Conservation (phyloP, 2,888 invertebrate species). For the Leptogaster cylindrica region DNA sequence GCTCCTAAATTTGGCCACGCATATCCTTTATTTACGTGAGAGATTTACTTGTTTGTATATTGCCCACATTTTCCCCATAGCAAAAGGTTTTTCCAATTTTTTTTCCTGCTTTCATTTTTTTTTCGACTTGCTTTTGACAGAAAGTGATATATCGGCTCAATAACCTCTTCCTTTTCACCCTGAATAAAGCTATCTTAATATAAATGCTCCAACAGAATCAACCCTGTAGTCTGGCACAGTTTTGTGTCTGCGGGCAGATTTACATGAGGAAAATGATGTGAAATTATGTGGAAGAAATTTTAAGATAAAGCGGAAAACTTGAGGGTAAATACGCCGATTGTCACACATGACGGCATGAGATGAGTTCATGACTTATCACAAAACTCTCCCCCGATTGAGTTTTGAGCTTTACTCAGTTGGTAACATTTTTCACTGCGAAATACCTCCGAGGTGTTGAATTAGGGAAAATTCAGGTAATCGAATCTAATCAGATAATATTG, state of each 20-base stretch:
- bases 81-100: not conserved
- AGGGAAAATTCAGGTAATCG: slow-evolving; percentile 20
- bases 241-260: slow-evolving; percentile 33
- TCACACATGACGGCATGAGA: slow-evolving; percentile 34
- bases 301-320: slow-evolving; percentile 34
- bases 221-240: slow-evolving; percentile 30
- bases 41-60: slow-evolving; percentile 31
- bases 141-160: slow-evolving; percentile 36
- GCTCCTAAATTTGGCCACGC: slow-evolving; percentile 25
- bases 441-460: not conserved
- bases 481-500: no score
- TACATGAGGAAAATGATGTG: slow-evolving; percentile 38
- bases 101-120: not conserved
- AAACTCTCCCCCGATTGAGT: slow-evolving; percentile 22
- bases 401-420: not conserved
- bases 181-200: slow-evolving; percentile 34
- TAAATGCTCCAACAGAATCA: slow-evolving; percentile 15
- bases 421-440: not conserved
- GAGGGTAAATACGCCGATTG: slow-evolving; percentile 35
- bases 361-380: slow-evolving; percentile 33
- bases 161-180: slow-evolving; percentile 27
- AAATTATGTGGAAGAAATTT: slow-evolving; percentile 40
- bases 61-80: slow-evolving; percentile 3
- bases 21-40: slow-evolving; percentile 22
- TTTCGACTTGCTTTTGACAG: slow-evolving; percentile 31